Evolutionary conservation across 2,888 invertebrate species (phyloP).

Genomic region (Acronicta psi): DNA sequence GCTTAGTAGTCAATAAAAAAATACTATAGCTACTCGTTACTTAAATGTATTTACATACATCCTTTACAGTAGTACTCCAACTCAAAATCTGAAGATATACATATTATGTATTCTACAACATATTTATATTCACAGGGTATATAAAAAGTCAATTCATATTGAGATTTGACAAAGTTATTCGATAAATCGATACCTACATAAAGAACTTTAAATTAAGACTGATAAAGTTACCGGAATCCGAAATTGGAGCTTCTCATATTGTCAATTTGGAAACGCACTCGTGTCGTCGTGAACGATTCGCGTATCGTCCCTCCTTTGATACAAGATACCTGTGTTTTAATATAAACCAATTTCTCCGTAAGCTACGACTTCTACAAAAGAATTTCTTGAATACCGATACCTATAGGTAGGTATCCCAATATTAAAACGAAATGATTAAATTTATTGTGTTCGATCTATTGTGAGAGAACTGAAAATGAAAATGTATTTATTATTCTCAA

Average conservation of each 20-base stretch:
- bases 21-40: too few relatives aligned
- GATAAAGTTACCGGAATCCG: conserved; percentile 44
- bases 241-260: conserved; percentile 42
- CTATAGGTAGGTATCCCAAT: conserved; percentile 10
- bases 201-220: conserved; percentile 35
- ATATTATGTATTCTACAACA: too few relatives aligned
- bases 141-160: background rate
- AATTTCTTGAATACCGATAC: conserved; percentile 32
- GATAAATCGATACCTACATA: background rate
- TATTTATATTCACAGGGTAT: too few relatives aligned
- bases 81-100: too few relatives aligned
- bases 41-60: too few relatives aligned
- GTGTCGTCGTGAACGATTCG: conserved; percentile 21
- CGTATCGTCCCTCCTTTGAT: conserved; percentile 44
- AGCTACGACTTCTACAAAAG: conserved; percentile 25
- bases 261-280: conserved; percentile 40
- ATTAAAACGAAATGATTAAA: conserved; percentile 18
- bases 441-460: background rate
- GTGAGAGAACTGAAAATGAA: too few relatives aligned
- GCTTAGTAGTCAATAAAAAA: too few relatives aligned
- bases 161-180: conserved; percentile 6
- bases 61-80: too few relatives aligned
- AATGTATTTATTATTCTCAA: too few relatives aligned
- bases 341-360: conserved; percentile 40
- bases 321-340: conserved; percentile 42